phyloP scores from a whole-genome alignment of 2,797 vertebrate genomes.

The Diplodus sargus region DNA sequence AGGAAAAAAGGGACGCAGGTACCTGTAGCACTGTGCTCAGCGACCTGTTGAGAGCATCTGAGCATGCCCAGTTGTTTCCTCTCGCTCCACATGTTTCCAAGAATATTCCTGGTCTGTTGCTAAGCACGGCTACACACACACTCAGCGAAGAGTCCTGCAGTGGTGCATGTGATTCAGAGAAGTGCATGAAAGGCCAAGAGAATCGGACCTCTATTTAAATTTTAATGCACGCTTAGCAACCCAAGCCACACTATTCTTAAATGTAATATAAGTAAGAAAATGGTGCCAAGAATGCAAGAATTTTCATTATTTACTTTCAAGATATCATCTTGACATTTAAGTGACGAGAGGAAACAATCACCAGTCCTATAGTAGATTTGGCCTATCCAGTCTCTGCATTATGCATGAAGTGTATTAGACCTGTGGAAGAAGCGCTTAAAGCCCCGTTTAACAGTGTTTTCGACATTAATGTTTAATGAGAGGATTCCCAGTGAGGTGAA shows the following conservation, averaged over 20 bases:
- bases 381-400: not conserved
- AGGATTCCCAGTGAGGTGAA: conserved; percentile 18
- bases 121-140: conserved; percentile 35
- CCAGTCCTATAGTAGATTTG: not conserved
- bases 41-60: conserved; percentile 73
- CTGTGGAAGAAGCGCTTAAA: conserved; percentile 5
- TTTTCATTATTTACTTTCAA: not conserved
- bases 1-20: conserved; percentile 8
- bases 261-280: not conserved
- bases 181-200: conserved; percentile 19
- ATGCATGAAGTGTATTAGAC: not conserved
- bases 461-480: conserved; percentile 48
- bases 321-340: not conserved
- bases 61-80: conserved; percentile 66
- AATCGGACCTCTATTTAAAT: conserved; percentile 9
- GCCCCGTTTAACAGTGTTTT: conserved; percentile 34
- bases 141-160: conserved; percentile 11
- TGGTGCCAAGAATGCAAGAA: too few species aligned
- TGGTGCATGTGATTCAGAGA: conserved; percentile 13
- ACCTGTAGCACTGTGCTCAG: conserved; percentile 63
- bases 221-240: conserved; percentile 5
- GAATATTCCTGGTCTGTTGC: conserved; percentile 67
- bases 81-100: conserved; percentile 63
- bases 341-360: not conserved
- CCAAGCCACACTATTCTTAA: not conserved